Evolutionary conservation across 2,797 vertebrate species (phyloP), one percentile per base, ranked within the genome.

Genomic region (Chrosomus eos): DNA sequence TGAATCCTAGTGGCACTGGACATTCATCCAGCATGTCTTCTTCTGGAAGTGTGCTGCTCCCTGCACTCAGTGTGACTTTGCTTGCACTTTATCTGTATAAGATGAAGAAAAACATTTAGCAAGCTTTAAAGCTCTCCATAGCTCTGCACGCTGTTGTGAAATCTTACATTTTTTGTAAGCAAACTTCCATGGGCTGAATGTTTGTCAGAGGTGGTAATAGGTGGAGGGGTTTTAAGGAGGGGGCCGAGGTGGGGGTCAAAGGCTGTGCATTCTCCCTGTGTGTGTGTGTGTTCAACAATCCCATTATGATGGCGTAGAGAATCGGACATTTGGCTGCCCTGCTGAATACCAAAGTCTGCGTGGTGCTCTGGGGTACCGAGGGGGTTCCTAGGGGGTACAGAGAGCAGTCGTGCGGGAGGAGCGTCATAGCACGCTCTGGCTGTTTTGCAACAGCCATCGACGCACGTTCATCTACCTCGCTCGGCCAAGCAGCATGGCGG

Each of bases 281-380:
- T 79, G 43, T 80, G 64, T 79, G 73, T 88, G 26, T 76, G 75
- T 73, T 53, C 38, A 76, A 86, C 85, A 81, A 80, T 79, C 76
- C 81, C 53, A 86, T 83, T 86, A 70, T 78, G 78, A 88, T 66
- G 78, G 78, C 40, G 38, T 67, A 81, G 81, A 77, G 55, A 60
- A 71, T 48, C 36, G 51, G 81, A 78, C 73, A 71, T 84, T 88
- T 80, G 66, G 62, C 84, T 79, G 77, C 76, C 72, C 53, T 28
- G 64, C 68, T 62, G 68, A 86, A 88, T 88, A 86, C 76, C 87
- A 75, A 86, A 84, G 76, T 43, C 87, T 86, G 84, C 28, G 28
- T 84, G 84, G 76, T 83, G 81, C 77, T 53, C 45, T 62, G 76
- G 83, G 80, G 76, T 82, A 76, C 71, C 23, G 72, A 64, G 77